Base-by-base conservation (phyloP, 2,797 vertebrate genomes). In the Cichlasoma orientale region DNA sequence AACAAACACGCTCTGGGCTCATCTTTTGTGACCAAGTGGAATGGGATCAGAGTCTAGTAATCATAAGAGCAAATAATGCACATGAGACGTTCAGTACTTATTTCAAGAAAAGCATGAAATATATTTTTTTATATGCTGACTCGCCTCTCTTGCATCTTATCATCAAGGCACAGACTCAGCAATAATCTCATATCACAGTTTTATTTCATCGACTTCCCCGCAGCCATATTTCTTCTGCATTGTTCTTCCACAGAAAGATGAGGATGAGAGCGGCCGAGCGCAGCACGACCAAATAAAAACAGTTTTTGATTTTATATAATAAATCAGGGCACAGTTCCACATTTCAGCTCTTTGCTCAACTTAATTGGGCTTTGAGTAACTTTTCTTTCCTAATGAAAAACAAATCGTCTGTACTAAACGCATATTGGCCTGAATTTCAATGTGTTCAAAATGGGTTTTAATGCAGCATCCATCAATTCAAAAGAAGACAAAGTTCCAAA, bases 51-150 rank as follows among this genome's bases (percentile, higher is more conserved):
- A 31, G 38, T 19, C 31, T 10, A 2, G 41, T 52, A 74, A 84
- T 82, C 73, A 53, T 23, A 47, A 63, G 54, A 14, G 71, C 83
- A 82, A 85, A 89, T 87, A 80, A 88, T 4, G 33, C 41, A 52
- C 53, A 25, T 1, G 1, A 27, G 29, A 36, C 4, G 2, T 47
- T 19, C 5, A 1, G 1, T 33, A 50, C 55, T 80, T 70, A 61
- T 83, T 80, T 84, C 33, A 68, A 63, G 70, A 21, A 74, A 71
- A 21, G 13, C 3, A 21, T 54, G 36, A 80, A 52, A 69, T 57
- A 16, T 53, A 4, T 18, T 38, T 50, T 50, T 58, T 63, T 56
- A 41, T 41, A 27, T 23, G 61, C 61, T 0, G 44, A 73, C 69
- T 74, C 2, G 2, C 70, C 76, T 47, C 5, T 11, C 18, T 41